Percentiles rank a stretch among this genome's conserved stretches.
Evolutionary conservation across 1,140 invertebrate genomes (phyloP).

Genomic region (Trichonephila clavata): DNA sequence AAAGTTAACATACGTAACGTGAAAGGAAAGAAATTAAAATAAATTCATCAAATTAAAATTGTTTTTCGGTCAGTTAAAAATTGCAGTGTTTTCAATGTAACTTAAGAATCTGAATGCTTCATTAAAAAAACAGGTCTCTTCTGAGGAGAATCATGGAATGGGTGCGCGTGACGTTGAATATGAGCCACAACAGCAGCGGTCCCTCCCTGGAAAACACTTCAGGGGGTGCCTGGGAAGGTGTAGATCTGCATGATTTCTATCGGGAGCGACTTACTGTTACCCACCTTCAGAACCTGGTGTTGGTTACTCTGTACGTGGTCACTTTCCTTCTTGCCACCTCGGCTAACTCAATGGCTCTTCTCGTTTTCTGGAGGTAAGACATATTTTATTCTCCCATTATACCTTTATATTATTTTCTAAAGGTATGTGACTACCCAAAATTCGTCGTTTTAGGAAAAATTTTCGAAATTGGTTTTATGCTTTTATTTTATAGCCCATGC

Average conservation of each 20-base stretch:
- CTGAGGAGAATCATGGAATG: not conserved
- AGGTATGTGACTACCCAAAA: no score
- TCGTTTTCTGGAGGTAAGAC: conserved; percentile 73
- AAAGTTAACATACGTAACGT: no score
- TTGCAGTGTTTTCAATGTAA: no score
- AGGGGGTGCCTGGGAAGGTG: not conserved
- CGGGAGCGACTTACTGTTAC: conserved; percentile 53
- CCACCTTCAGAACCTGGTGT: conserved; percentile 53
- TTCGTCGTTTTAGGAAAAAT: no score
- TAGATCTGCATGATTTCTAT: conserved; percentile 55
- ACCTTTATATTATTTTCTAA: no score
- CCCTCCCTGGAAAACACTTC: not conserved
- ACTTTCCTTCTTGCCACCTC: conserved; percentile 69
- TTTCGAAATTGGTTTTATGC: no score
- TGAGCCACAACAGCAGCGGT: conserved; percentile 48
- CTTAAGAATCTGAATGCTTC: no score
- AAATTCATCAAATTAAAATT: no score
- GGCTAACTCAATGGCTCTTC: conserved; percentile 68
- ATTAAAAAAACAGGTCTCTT: no score
- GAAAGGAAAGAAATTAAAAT: no score
- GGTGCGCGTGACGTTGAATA: conserved; percentile 46
- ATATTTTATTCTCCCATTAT: not conserved
- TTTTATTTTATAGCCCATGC: no score
- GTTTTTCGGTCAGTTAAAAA: no score
- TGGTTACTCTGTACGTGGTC: conserved; percentile 64